Conservation (phyloP, 2,113 vertebrate species). For the Neogobius melanostomus region DNA sequence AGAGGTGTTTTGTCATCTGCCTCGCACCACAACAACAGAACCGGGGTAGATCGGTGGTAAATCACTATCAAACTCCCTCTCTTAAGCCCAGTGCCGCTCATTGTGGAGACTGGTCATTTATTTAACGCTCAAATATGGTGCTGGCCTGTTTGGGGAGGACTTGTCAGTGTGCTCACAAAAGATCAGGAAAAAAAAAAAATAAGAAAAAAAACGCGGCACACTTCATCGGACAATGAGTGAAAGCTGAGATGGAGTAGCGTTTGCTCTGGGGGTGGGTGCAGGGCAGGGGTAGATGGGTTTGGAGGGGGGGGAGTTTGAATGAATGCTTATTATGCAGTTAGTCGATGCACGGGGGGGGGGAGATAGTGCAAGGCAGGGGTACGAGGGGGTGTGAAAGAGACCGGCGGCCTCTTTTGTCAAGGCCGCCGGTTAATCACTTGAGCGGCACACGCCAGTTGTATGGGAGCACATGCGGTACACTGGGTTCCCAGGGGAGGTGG, state of each 20-base stretch:
- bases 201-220: slow-evolving; percentile 47
- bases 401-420: slow-evolving; percentile 61
- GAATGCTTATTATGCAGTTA: slow-evolving; percentile 69
- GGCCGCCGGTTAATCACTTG: slow-evolving; percentile 74
- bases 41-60: slow-evolving; percentile 46
- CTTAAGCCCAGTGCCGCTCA: slow-evolving; percentile 42
- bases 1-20: slow-evolving; percentile 53
- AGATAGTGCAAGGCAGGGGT: slow-evolving; percentile 38
- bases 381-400: slow-evolving; percentile 45
- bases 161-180: slow-evolving; percentile 59
- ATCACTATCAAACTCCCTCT: slow-evolving; percentile 58
- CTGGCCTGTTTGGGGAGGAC: slow-evolving; percentile 61
- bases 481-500: slow-evolving; percentile 56
- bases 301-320: slow-evolving; percentile 15
- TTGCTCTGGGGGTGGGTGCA: slow-evolving; percentile 72
- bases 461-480: slow-evolving; percentile 73
- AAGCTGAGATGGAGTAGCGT: slow-evolving; percentile 65
- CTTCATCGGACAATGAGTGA: slow-evolving; percentile 71
- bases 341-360: slow-evolving; percentile 61
- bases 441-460: slow-evolving; percentile 72
- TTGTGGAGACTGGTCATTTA: slow-evolving; percentile 68
- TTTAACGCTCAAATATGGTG: slow-evolving; percentile 73
- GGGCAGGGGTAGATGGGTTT: slow-evolving; percentile 57
- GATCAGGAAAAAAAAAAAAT: slow-evolving; percentile 51
- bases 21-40: slow-evolving; percentile 32